Base-by-base conservation (phyloP, 2,113 vertebrate genomes). In the Rhabdomys dilectus region DNA sequence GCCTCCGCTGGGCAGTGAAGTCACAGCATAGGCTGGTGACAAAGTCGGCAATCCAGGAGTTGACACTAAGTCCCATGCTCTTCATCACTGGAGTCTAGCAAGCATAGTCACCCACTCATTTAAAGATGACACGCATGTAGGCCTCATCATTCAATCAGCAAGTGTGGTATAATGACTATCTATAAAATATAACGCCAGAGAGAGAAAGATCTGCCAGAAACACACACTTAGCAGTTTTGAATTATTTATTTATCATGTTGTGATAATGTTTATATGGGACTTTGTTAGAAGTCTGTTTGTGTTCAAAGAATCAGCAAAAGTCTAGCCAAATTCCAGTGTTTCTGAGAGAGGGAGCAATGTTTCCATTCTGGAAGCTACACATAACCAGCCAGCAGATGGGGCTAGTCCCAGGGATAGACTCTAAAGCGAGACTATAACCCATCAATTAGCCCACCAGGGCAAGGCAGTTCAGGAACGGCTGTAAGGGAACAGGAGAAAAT, bases 241-340 rank as follows among this genome's bases (percentile, higher is more conserved):
- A 48, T 80, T 92, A 51, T 22, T 34, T 87, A 68, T 70, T 66
- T 21, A 45, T 84, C 56, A 60, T 42, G 13, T 29, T 42, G 19
- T 16, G 29, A n/a, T 80, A 51, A 85, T 76, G 66, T 31, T 75
- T 84, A 76, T 31, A 29, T 81, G 64, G 36, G 81, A 76, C 4
- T 77, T 92, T 62, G 45, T 91, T 70, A 39, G 56, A 90, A 66
- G 45, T 66, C 29, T 10, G 66, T 92, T 92, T 22, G 72, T 66
- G 6, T 91, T 4, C 48, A 62, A 88, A 84, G 29, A 94, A 91
- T 95, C 3, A 66, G 16, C 21, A 34, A 29, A 48, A 53, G 17
- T 60, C 48, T 85, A 80, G 85, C n/a, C 42, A 95, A 88, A 84
- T 56, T 80, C n/a, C 89, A 39, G 12, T 39, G 24, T 62, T 95